Conservation (phyloP, 2,888 invertebrate species). For the Pristionchus mayeri region DNA sequence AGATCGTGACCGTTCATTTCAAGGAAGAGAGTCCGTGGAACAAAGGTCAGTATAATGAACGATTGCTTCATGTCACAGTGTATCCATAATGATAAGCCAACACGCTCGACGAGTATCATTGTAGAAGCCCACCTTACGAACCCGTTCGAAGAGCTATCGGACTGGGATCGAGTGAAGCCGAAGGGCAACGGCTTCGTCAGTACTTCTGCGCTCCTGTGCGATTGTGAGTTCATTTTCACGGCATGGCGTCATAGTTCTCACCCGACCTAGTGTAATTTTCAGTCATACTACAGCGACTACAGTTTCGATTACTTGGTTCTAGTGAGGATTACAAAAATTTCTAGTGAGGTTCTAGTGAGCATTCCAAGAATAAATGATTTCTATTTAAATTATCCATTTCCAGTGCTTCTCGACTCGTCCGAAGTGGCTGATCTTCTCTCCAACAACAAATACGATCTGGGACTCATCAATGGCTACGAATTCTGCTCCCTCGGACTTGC, state of each 20-base stretch:
- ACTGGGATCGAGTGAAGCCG: neutral
- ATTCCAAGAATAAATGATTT: too few relatives aligned
- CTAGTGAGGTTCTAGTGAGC: too few relatives aligned
- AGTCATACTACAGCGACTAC: too few relatives aligned
- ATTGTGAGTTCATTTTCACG: neutral
- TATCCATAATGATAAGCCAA: neutral
- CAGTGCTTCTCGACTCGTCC: neutral
- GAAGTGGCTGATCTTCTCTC: neutral
- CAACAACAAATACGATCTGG: neutral
- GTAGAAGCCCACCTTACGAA: neutral
- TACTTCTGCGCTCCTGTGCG: neutral
- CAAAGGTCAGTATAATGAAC: neutral
- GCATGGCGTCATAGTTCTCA: too few relatives aligned
- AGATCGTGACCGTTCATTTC: neutral
- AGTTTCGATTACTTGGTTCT: too few relatives aligned
- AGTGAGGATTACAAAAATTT: too few relatives aligned
- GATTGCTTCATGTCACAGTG: too few relatives aligned
- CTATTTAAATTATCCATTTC: too few relatives aligned
- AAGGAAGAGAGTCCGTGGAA: neutral
- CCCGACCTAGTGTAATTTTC: too few relatives aligned
- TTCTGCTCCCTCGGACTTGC: neutral
- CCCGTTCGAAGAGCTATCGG: neutral
- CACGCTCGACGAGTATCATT: too few relatives aligned
- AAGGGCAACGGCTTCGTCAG: neutral
- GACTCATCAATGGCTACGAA: neutral